A percentile compares a stretch with the other conserved stretches of the same genome.
Evolutionary conservation across 1,140 invertebrate species (phyloP).

Genomic region (Heterodera schachtii): DNA sequence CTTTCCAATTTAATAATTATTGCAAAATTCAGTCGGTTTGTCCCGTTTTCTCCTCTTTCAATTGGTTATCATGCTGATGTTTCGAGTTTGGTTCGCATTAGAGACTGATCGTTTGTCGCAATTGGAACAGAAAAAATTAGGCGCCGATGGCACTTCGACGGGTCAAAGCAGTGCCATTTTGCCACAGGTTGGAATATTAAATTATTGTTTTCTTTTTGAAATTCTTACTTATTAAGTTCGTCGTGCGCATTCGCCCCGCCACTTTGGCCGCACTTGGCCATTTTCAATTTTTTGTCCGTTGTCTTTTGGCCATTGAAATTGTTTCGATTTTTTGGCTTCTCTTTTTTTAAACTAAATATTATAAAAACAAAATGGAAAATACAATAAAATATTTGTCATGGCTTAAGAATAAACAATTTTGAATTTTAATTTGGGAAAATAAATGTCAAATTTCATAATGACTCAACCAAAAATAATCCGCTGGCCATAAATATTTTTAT

Average conservation of each 20-base stretch:
- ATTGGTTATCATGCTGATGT: slow-evolving; percentile 14
- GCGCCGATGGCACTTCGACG: not conserved
- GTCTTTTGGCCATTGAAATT: slow-evolving; percentile 13
- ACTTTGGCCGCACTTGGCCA: not conserved
- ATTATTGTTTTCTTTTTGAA: not conserved
- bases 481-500: too few species aligned
- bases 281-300: not conserved
- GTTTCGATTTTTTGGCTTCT: slow-evolving; percentile 9
- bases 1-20: not conserved
- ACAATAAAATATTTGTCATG: too few species aligned
- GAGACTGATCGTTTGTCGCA: not conserved
- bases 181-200: slow-evolving; percentile 4
- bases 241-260: not conserved
- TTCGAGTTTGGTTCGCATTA: slow-evolving; percentile 15
- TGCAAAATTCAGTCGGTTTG: not conserved
- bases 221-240: not conserved
- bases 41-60: slow-evolving; percentile 27
- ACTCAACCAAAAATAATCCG: too few species aligned
- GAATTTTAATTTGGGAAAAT: too few species aligned
- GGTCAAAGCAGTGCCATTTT: not conserved
- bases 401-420: too few species aligned
- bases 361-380: too few species aligned
- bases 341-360: slow-evolving; percentile 13
- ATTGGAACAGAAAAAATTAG: not conserved
- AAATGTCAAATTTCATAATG: too few species aligned